Conservation (phyloP, 2,888 invertebrate genomes). For the Caenorhabditis sp. region DNA sequence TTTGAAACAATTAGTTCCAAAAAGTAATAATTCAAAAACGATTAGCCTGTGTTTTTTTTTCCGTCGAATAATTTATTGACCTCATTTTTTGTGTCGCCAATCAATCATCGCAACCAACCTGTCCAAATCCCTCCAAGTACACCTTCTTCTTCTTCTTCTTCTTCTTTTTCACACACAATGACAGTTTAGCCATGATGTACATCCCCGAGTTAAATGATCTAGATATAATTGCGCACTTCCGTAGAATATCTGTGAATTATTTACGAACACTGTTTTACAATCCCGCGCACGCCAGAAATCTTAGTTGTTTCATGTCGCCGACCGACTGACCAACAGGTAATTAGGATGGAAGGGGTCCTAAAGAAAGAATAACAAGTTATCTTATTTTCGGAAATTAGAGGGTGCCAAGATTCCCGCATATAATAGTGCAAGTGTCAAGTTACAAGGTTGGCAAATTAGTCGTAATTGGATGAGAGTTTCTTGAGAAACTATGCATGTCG, state of each 20-base stretch:
- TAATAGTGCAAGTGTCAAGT: background rate
- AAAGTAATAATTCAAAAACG: no score
- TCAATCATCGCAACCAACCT: background rate
- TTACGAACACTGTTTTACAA: background rate
- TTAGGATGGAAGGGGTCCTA: background rate
- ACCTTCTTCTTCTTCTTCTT: background rate
- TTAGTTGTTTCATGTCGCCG: background rate
- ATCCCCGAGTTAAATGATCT: background rate
- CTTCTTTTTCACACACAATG: background rate
- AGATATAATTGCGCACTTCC: background rate
- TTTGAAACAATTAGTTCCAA: background rate
- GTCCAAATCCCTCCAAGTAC: background rate
- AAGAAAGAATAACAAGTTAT: background rate
- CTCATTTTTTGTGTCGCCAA: slow-evolving; percentile 1
- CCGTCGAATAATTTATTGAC: background rate
- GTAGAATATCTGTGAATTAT: background rate
- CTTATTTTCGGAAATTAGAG: background rate
- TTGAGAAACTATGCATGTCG: no score
- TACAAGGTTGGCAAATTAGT: background rate
- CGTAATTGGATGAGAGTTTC: background rate
- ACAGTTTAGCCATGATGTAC: background rate
- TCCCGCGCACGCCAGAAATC: background rate
- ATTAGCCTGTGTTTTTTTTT: no score
- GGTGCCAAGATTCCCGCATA: background rate
- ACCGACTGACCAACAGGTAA: background rate